Base-by-base conservation (phyloP, 2,888 invertebrate genomes). In the Philonicus albiceps region DNA sequence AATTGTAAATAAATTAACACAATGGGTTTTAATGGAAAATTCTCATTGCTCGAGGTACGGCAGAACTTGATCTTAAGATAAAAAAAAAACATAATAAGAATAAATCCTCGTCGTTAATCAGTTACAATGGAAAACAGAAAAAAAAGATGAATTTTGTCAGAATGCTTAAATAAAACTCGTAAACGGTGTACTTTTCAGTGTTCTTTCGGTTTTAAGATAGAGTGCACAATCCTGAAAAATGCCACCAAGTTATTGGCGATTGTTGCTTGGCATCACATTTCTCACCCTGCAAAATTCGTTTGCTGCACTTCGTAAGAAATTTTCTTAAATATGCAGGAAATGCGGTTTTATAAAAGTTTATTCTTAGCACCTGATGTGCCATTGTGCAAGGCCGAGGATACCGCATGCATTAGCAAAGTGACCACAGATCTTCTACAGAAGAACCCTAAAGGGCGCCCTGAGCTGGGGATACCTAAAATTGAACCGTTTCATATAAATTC, bases 371-470 rank as follows among this genome's bases (percentile, higher is more conserved):
- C 80, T 43, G 87, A 88, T 75, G 75, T 88, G 19, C 37, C 84
- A 43, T 75, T 86, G 76, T 89, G 89, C 85, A 85, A 86, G 74
- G 76, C 72, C 8, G 88, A 83, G 27, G 89, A 89, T 87, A 43
- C 43, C 4, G 19, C 19, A 2, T 89, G 89, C 85, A 78, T 88
- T 30, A 53, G 86, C 5, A 64, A 83, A 40, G 40, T 84, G n/a
- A 87, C 87, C 53, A 89, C 88, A 5, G 30, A 81, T 37, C 85
- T 89, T 7, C 19, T 88, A 2, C 84, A 86, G 27, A 73, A 43
- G 27, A 85, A 87, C 87, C 88, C 89, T 11, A 88, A 88, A 76
- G 89, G 89, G 27, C 40, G 86, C 2, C 53, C 83, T 7, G 87
- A 87, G 43, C 4, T 87, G 7, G 85, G 49, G 6, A 43, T 88